Evolutionary conservation across 2,888 invertebrate species (phyloP).

Genomic region (Rosalia funebris): DNA sequence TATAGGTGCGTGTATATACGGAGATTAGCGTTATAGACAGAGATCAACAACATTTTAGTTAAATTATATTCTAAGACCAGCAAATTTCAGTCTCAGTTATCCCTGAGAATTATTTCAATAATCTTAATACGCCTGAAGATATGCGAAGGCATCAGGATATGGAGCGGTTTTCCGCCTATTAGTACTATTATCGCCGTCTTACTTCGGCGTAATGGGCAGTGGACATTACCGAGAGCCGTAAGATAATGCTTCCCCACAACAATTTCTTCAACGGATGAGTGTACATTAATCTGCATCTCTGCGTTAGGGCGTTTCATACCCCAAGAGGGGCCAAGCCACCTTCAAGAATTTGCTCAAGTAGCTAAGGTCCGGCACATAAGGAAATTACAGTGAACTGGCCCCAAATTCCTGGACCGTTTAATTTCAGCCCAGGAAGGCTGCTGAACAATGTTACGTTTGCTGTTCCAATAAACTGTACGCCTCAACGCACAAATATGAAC

Average conservation of each 20-base stretch:
- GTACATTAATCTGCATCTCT: slow-evolving; percentile 63
- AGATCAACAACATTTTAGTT: slow-evolving; percentile 14
- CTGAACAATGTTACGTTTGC: slow-evolving; percentile 43
- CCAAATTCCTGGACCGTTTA: slow-evolving; percentile 63
- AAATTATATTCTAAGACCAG: slow-evolving; percentile 44
- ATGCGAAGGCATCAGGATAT: slow-evolving; percentile 42
- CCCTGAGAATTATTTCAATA: slow-evolving; percentile 48
- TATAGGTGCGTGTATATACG: no score
- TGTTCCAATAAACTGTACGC: slow-evolving; percentile 41
- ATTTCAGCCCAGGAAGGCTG: slow-evolving; percentile 53
- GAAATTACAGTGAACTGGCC: slow-evolving; percentile 56
- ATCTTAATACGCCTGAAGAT: slow-evolving; percentile 49
- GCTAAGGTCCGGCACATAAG: slow-evolving; percentile 57
- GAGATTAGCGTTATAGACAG: no score
- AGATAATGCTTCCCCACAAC: slow-evolving; percentile 54
- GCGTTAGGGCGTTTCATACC: slow-evolving; percentile 53
- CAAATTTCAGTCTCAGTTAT: slow-evolving; percentile 25
- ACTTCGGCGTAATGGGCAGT: slow-evolving; percentile 38
- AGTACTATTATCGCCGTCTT: slow-evolving; percentile 34
- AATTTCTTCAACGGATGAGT: slow-evolving; percentile 63
- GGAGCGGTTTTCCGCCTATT: slow-evolving; percentile 55
- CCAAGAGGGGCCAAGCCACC: slow-evolving; percentile 54
- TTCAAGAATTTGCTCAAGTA: slow-evolving; percentile 45
- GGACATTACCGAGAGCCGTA: slow-evolving; percentile 43
- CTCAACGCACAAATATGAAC: slow-evolving; percentile 46